Percentiles rank a stretch among this genome's conserved stretches.
phyloP scores from a whole-genome alignment of 2,888 invertebrate species.

The Ceratothoa steindachneri region DNA sequence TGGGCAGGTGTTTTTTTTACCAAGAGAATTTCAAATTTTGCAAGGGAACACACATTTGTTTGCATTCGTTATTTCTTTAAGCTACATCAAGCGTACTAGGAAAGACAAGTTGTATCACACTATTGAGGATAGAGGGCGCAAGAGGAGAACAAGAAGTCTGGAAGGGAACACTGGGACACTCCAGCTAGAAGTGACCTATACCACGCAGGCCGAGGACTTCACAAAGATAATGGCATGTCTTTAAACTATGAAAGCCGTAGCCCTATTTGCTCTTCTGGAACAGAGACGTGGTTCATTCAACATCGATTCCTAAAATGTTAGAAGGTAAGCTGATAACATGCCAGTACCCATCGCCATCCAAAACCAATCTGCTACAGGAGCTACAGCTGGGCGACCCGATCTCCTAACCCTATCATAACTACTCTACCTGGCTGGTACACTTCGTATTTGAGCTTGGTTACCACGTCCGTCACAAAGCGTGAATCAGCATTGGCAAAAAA shows the following conservation, averaged over 20 bases:
- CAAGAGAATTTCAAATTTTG: no score
- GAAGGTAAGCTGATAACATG: constrained; percentile 11
- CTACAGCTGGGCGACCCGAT: neutral
- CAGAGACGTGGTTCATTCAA: constrained; percentile 29
- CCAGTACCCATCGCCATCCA: constrained; percentile 20
- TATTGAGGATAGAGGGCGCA: neutral
- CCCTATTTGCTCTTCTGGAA: neutral
- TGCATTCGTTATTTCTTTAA: neutral
- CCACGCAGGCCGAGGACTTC: constrained; percentile 1
- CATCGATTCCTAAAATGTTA: neutral
- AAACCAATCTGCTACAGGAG: constrained; percentile 2
- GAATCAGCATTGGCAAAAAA: constrained; percentile 98
- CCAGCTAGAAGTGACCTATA: neutral
- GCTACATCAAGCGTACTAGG: neutral
- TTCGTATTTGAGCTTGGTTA: constrained; percentile 96
- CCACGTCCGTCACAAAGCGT: constrained; percentile 96
- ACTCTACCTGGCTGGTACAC: constrained; percentile 92
- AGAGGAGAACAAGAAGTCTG: neutral
- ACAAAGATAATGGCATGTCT: constrained; percentile 15
- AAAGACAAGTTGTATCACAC: neutral
- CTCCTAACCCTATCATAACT: constrained; percentile 8
- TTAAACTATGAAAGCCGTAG: neutral
- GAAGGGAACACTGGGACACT: constrained; percentile 10
- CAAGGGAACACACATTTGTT: neutral
- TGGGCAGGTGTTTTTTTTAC: no score